Conservation (phyloP, 2,113 vertebrate species). For the Genyomyrus donnyi region DNA sequence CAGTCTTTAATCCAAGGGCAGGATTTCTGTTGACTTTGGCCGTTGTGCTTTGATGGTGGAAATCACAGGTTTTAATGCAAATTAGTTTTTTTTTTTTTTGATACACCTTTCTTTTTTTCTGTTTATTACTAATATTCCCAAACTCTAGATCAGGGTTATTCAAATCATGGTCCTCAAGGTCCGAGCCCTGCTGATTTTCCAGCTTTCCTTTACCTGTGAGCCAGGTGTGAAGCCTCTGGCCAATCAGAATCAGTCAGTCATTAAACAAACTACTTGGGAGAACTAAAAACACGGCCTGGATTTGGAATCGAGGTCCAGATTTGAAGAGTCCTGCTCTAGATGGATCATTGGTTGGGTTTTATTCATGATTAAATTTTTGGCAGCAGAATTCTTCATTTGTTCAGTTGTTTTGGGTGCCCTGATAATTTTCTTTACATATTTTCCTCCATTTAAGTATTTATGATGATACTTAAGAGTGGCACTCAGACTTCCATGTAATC, state of each 20-base stretch:
- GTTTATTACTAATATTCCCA: not conserved
- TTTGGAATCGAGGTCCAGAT: no score
- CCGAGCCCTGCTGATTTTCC: no score
- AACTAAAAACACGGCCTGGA: no score
- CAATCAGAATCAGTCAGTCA: no score
- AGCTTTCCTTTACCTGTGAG: no score
- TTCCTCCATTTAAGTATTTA: not conserved
- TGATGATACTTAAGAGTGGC: not conserved
- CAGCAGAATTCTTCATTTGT: not conserved
- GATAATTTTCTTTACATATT: not conserved
- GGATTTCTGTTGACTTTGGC: not conserved
- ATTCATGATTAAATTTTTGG: not conserved
- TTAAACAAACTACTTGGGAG: no score
- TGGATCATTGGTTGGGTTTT: not conserved
- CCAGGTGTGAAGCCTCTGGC: no score
- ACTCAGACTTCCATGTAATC: not conserved
- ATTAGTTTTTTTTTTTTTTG: not conserved
- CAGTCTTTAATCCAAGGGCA: not conserved
- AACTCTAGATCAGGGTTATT: not conserved
- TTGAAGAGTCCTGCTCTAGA: not conserved
- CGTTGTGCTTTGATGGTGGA: not conserved
- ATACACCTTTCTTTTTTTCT: not conserved
- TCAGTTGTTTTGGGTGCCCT: not conserved
- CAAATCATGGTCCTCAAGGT: no score
- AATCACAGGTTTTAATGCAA: not conserved